Percentiles rank a stretch among this genome's conserved stretches.
Conservation (phyloP, 2,797 vertebrate species). For the Epinephelus coioides region DNA sequence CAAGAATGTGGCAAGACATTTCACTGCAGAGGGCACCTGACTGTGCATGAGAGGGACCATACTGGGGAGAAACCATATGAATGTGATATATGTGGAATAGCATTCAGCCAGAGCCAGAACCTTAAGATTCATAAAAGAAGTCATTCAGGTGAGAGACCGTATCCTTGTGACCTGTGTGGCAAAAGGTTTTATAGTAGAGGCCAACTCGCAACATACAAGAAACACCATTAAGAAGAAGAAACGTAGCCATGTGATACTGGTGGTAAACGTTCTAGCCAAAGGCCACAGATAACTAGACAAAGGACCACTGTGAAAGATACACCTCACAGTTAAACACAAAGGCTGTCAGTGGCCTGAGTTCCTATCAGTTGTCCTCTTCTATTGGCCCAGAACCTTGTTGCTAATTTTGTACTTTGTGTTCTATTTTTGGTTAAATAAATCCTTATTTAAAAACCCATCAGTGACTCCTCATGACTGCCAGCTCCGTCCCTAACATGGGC, state of each 20-base stretch:
- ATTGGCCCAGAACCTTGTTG: background rate
- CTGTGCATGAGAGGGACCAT: conserved; percentile 47
- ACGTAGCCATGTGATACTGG: conserved; percentile 35
- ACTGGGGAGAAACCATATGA: conserved; percentile 51
- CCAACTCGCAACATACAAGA: conserved; percentile 52
- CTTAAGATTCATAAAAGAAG: conserved; percentile 43
- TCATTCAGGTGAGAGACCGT: conserved; percentile 44
- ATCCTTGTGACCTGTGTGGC: conserved; percentile 37
- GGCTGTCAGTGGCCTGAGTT: background rate
- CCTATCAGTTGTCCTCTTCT: background rate
- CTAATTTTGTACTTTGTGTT: background rate
- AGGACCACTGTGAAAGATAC: conserved; percentile 31
- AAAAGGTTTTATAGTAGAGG: conserved; percentile 37
- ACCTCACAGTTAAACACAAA: conserved; percentile 19
- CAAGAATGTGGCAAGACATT: conserved; percentile 52
- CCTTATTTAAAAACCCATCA: background rate
- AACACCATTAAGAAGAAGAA: conserved; percentile 43
- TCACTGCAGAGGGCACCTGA: conserved; percentile 16
- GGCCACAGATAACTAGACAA: conserved; percentile 38
- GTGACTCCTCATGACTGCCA: background rate
- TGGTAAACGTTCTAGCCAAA: conserved; percentile 35
- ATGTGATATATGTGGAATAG: conserved; percentile 52
- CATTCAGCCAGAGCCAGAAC: conserved; percentile 50
- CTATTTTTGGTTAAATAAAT: background rate
- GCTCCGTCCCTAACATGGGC: background rate